Percentiles rank a stretch among this genome's conserved stretches.
These are phyloP conservation scores for Neoniphon sammara DNA, from an alignment of 2,797 vertebrate species.

Conservation along the genomic window DNA sequence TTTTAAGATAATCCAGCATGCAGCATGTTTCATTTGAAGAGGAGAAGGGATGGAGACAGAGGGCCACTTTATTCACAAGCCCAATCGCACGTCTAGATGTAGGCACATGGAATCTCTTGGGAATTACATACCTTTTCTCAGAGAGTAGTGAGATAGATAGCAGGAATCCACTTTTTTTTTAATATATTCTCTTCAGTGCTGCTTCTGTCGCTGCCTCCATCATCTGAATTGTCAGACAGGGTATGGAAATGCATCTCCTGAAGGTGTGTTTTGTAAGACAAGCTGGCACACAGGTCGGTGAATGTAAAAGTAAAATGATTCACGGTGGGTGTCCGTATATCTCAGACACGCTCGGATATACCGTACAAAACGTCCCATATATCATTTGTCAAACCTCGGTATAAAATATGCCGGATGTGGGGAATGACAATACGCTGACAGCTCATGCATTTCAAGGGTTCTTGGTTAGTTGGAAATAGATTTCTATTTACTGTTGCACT, in stretches of 20 bases:
- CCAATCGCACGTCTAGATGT: not conserved
- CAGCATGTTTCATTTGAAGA: conserved; percentile 1
- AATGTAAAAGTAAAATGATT: conserved; percentile 43
- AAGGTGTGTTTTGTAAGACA: conserved; percentile 23
- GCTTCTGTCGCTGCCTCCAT: conserved; percentile 26
- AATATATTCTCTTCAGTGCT: not conserved
- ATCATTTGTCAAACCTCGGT: conserved; percentile 25
- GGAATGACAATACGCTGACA: conserved; percentile 18
- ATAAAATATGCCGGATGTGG: conserved; percentile 18
- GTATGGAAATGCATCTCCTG: conserved; percentile 33
- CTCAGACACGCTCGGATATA: conserved; percentile 9
- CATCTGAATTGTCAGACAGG: conserved; percentile 42
- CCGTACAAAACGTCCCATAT: conserved; percentile 11
- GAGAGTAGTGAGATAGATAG: not conserved
- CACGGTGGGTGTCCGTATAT: conserved; percentile 20
- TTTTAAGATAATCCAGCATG: not conserved
- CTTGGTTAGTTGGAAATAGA: no score
- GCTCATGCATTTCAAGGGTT: not conserved
- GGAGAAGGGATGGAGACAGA: not conserved
- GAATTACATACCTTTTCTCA: not conserved
- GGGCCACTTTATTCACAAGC: not conserved
- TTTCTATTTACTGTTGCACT: no score
- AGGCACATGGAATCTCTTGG: conserved; percentile 3
- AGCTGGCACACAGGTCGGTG: conserved; percentile 15
- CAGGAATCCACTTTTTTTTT: conserved; percentile 18